These are phyloP conservation scores for Homalodisca vitripennis DNA, from an alignment of 1,140 invertebrate genomes.

Conservation along the genomic window DNA sequence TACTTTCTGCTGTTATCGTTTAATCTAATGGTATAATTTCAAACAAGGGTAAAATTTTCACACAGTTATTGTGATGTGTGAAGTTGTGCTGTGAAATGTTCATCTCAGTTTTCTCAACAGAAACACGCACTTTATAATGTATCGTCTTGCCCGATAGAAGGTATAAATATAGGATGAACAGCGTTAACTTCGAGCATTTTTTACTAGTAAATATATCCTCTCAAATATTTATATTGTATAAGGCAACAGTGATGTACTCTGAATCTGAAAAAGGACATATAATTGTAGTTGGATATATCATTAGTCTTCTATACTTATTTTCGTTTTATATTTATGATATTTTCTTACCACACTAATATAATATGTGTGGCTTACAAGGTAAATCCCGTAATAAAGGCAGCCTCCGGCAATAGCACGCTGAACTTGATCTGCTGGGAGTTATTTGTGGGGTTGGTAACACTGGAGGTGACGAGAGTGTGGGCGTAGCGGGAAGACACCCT, in stretches of 20 bases:
- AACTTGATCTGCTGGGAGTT: conserved; percentile 59
- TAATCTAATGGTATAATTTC: no score
- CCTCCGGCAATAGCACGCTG: conserved; percentile 60
- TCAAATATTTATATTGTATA: neutral
- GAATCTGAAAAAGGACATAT: neutral
- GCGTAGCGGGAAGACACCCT: conserved; percentile 60
- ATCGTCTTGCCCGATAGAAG: no score
- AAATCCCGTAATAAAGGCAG: conserved; percentile 64
- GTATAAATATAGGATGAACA: no score
- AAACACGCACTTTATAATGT: no score
- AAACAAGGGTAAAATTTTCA: no score
- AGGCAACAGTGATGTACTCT: neutral
- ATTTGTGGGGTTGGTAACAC: conserved; percentile 56
- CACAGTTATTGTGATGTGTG: no score
- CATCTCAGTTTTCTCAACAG: no score
- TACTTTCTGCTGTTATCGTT: no score
- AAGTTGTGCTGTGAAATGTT: no score
- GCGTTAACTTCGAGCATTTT: neutral
- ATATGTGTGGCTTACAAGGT: conserved; percentile 53
- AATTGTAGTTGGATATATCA: neutral
- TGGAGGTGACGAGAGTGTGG: conserved; percentile 56
- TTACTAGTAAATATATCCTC: neutral
- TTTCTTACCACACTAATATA: neutral
- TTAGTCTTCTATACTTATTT: neutral
- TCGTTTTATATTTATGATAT: neutral